phyloP scores from a whole-genome alignment of 2,113 vertebrate species.

The Chaetops frenatus region DNA sequence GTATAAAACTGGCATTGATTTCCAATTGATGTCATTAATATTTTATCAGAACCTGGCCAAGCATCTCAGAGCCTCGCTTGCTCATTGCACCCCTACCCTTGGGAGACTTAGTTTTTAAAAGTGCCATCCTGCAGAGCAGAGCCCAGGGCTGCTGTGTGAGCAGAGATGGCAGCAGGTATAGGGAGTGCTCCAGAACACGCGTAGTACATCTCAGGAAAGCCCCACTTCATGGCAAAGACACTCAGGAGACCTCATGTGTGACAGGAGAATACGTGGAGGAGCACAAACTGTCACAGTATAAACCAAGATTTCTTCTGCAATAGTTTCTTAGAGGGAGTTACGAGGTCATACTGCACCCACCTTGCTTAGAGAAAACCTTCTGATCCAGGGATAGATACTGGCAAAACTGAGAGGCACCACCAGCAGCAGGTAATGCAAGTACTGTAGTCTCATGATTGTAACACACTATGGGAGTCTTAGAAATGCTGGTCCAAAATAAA shows the following conservation, averaged over 20 bases:
- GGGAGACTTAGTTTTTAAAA: neutral
- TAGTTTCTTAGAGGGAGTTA: neutral
- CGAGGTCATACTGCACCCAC: neutral
- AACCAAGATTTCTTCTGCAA: neutral
- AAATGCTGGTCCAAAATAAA: neutral
- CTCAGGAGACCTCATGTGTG: neutral
- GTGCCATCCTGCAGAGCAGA: neutral
- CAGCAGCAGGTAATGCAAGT: neutral
- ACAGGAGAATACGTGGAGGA: neutral
- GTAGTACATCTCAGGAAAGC: neutral
- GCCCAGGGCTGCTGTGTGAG: neutral
- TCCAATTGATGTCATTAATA: neutral
- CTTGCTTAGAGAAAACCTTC: neutral
- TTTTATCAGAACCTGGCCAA: neutral
- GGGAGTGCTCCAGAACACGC: accelerated
- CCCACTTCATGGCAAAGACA: neutral
- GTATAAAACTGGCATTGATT: neutral
- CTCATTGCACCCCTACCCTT: neutral
- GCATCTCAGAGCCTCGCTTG: neutral
- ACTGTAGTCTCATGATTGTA: neutral
- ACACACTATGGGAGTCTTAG: neutral
- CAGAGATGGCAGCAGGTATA: accelerated
- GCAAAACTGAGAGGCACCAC: neutral
- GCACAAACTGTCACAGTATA: neutral
- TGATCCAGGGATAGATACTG: neutral